Conservation (phyloP, 2,888 invertebrate species). For the Pachydiplax longipennis region DNA sequence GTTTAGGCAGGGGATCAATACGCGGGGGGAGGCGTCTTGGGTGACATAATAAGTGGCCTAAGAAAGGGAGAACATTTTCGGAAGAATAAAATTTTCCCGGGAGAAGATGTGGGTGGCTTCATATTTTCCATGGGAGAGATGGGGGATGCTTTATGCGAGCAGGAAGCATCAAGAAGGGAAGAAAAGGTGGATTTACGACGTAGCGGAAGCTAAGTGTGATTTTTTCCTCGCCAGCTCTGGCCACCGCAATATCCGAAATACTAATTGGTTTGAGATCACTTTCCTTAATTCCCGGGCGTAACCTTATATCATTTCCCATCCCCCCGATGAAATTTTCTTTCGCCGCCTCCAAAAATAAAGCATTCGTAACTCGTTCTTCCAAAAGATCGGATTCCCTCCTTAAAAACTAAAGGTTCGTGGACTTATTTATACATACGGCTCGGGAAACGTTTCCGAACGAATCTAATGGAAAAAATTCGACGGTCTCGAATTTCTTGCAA, state of each 20-base stretch:
- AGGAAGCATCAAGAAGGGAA: not conserved
- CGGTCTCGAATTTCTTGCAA: too few species aligned
- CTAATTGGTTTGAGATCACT: constrained; percentile 25
- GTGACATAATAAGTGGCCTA: constrained; percentile 25
- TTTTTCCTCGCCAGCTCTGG: not conserved
- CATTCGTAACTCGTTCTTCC: not conserved
- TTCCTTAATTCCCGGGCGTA: constrained; percentile 22
- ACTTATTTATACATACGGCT: too few species aligned
- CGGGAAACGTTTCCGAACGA: too few species aligned
- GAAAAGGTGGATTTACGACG: not conserved
- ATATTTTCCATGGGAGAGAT: not conserved
- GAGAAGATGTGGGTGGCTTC: not conserved
- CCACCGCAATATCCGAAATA: constrained; percentile 4
- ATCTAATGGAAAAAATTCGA: too few species aligned
- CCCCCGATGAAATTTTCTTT: not conserved
- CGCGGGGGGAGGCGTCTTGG: constrained; percentile 6
- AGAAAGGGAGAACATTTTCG: not conserved
- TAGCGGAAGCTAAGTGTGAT: not conserved
- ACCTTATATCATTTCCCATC: not conserved
- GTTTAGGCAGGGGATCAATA: not conserved
- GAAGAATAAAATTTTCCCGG: not conserved
- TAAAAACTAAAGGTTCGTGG: too few species aligned
- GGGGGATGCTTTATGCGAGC: not conserved
- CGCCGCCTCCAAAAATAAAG: not conserved
- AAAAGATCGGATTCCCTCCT: not conserved